Conservation (phyloP, 2,113 vertebrate species). For the Centrocercus urophasianus region DNA sequence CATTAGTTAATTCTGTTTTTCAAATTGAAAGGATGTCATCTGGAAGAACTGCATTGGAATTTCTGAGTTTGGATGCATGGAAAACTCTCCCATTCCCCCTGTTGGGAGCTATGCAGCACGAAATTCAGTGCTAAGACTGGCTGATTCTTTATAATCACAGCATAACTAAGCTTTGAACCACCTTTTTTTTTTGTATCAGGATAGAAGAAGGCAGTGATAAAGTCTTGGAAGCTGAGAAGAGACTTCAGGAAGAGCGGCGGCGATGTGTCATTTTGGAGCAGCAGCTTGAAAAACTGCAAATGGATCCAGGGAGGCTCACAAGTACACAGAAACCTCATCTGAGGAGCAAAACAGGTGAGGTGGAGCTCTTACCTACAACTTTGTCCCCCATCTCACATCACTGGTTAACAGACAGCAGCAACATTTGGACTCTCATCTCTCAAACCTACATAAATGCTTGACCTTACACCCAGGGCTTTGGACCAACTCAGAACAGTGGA, state of each 20-base stretch:
- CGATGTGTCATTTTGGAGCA: conserved; percentile 76
- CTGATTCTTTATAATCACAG: not conserved
- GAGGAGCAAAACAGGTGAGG: conserved; percentile 67
- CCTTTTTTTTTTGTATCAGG: conserved; percentile 62
- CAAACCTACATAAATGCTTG: not conserved
- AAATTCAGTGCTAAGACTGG: not conserved
- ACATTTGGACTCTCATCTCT: not conserved
- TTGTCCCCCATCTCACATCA: fast-evolving
- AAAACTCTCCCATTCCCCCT: not conserved
- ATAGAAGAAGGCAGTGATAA: conserved; percentile 70
- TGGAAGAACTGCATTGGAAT: not conserved
- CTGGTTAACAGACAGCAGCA: not conserved
- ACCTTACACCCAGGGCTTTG: fast-evolving
- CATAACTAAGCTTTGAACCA: not conserved
- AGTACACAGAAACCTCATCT: not conserved
- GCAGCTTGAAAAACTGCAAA: conserved; percentile 79
- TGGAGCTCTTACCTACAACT: fast-evolving
- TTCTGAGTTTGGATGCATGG: not conserved
- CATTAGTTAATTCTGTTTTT: not conserved
- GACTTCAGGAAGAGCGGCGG: conserved; percentile 74
- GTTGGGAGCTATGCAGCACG: not conserved
- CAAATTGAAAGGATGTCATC: not conserved
- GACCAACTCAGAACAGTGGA: not conserved
- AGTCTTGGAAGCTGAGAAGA: conserved; percentile 76
- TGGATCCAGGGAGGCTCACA: conserved; percentile 58